These are phyloP conservation scores for Sceloporus undulatus DNA, from an alignment of 2,113 vertebrate species.

Conservation along the genomic window DNA sequence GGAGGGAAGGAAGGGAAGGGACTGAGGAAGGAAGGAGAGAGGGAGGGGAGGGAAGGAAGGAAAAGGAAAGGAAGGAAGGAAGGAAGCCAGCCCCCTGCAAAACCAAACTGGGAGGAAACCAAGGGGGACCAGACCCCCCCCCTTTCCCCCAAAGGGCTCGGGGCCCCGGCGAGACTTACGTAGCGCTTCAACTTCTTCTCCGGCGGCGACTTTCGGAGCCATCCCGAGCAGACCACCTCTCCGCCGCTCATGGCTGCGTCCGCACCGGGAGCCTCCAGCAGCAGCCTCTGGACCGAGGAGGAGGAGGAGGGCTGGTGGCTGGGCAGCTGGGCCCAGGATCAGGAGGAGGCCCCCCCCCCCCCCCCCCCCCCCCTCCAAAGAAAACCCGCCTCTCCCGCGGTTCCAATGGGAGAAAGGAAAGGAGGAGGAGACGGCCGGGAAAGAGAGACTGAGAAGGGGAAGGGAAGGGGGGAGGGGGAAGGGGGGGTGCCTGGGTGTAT, in stretches of 20 bases:
- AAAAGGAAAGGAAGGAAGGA: neutral
- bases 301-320: too few species aligned
- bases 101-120: too few species aligned
- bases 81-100: too few species aligned
- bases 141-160: too few species aligned
- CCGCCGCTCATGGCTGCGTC: conserved; percentile 89
- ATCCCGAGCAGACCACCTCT: conserved; percentile 93
- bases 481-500: conserved; percentile 25
- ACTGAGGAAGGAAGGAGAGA: neutral
- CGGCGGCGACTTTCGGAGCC: conserved; percentile 97
- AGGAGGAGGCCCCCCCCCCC: neutral
- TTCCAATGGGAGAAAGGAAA: conserved; percentile 44
- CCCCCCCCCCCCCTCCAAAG: too few species aligned
- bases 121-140: too few species aligned
- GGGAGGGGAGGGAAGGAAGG: neutral
- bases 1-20: neutral
- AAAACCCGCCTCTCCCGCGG: conserved; percentile 41
- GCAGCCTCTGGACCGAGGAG: too few species aligned
- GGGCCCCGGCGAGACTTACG: conserved; percentile 88
- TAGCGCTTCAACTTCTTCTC: conserved; percentile 99
- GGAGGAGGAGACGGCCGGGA: conserved; percentile 40
- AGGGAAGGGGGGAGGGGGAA: neutral
- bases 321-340: too few species aligned
- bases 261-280: neutral
- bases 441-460: neutral